Base-by-base conservation (phyloP, 1,140 invertebrate genomes). In the Dreissena rostriformis region DNA sequence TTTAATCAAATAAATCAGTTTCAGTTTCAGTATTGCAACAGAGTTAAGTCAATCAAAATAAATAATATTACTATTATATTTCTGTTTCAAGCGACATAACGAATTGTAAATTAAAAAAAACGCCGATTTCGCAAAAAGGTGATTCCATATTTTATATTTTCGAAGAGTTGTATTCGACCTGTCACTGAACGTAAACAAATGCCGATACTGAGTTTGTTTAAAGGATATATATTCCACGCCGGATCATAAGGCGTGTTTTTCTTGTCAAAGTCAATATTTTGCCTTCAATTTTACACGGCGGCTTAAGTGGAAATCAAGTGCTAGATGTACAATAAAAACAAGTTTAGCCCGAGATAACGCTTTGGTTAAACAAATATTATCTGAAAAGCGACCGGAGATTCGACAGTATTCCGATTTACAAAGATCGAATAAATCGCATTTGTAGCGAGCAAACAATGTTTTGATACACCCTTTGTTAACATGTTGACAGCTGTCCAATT, bases 191-290 rank as follows among this genome's bases (percentile, higher is more conserved):
- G 39, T 39, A 2, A 39, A 39, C 39, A 39, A 39, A 39, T 39
- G 39, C 39, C 39, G 39, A 39, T 8, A 39, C 39, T 39, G 39
- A 39, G 39, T 39, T 39, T 39, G 39, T 39, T 39, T 39, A 39
- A 39, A 39, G 39, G 39, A 39, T 39, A 39, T 39, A 39, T 39
- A 39, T 8, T 39, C 39, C 39, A 2, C 39, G 39, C 39, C 39
- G 8, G 2, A 39, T 39, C 39, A 39, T 39, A 61, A 61, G 11
- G 57, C 17, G 57, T 61, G 12, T 61, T 61, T 61, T n/a, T 11
- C 6, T 24, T 61, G 57, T 61, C 57, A 61, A 61, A n/a, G 57
- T 61, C 57, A 61, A 61, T 61, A 61, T 61, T 61, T 61, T 61
- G 17, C 57, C 2, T 19, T n/a, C 22, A 24, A 61, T 61, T 61